Conservation (phyloP, 2,888 invertebrate genomes). For the Himalopsyche tibetana region DNA sequence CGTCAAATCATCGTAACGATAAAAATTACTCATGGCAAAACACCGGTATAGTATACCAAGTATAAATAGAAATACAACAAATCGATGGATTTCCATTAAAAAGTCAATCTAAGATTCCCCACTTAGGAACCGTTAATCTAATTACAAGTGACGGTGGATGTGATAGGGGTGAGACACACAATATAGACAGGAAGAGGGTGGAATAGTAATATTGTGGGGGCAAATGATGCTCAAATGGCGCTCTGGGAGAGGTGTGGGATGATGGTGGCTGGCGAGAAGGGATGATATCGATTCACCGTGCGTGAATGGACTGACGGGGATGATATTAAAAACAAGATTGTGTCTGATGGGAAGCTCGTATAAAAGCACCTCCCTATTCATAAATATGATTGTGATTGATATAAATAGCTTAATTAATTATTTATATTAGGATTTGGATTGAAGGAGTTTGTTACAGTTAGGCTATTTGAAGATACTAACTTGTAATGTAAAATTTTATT, state of each 20-base stretch:
- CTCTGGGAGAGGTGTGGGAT: too few relatives aligned
- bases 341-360: neutral
- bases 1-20: too few relatives aligned
- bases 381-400: neutral
- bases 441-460: too few relatives aligned
- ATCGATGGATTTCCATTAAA: too few relatives aligned
- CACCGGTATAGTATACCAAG: too few relatives aligned
- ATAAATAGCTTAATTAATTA: too few relatives aligned
- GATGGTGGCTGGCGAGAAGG: constrained; percentile 43
- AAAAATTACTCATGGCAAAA: too few relatives aligned
- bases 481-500: too few relatives aligned
- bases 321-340: constrained; percentile 43
- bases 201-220: constrained; percentile 16
- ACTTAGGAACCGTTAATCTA: constrained; percentile 20
- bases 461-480: too few relatives aligned
- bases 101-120: neutral
- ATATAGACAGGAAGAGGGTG: constrained; percentile 12
- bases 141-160: neutral
- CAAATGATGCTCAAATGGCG: neutral
- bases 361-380: neutral
- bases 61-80: too few relatives aligned
- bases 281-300: constrained; percentile 55
- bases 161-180: constrained; percentile 16
- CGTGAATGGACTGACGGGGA: constrained; percentile 48
- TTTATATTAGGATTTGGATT: too few relatives aligned